Evolutionary conservation across 1,140 invertebrate genomes (phyloP).

Genomic region (Leptinotarsa texana): DNA sequence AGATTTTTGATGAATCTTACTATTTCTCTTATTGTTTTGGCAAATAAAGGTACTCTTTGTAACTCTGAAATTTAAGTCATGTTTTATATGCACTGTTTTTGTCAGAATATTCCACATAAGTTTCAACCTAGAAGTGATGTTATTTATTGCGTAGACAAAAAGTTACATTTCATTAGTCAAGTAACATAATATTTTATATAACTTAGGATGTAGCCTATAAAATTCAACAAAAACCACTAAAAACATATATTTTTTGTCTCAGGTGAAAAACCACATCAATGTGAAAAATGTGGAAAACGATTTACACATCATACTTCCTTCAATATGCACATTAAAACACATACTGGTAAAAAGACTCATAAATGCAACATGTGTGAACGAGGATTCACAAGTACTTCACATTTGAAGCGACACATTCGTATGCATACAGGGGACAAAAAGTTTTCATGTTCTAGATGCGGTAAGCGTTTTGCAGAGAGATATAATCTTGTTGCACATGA

Average conservation of each 20-base stretch:
- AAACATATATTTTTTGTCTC: slow-evolving; percentile 7
- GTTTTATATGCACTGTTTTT: neutral
- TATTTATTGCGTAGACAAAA: neutral
- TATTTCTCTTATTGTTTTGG: no score
- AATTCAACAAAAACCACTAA: no score
- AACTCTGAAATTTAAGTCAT: no score
- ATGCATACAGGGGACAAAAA: slow-evolving; percentile 72
- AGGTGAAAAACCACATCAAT: slow-evolving; percentile 56
- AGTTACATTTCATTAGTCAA: neutral
- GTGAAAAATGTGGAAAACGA: slow-evolving; percentile 69
- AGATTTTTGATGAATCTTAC: no score
- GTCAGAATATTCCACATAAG: neutral
- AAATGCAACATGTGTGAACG: slow-evolving; percentile 64
- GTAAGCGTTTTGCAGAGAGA: slow-evolving; percentile 70
- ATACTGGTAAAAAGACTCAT: slow-evolving; percentile 66
- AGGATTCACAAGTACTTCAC: slow-evolving; percentile 65
- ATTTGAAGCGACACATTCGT: slow-evolving; percentile 69
- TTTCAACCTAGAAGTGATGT: neutral
- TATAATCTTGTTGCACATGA: slow-evolving; percentile 52
- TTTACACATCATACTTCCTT: slow-evolving; percentile 72
- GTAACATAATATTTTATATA: neutral
- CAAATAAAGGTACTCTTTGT: no score
- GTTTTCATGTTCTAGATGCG: slow-evolving; percentile 66
- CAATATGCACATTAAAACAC: slow-evolving; percentile 68
- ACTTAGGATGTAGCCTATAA: neutral